Percentiles rank a stretch among this genome's conserved stretches.
Conservation (phyloP, 1,140 invertebrate species). For the Lasioglossum baleicum region DNA sequence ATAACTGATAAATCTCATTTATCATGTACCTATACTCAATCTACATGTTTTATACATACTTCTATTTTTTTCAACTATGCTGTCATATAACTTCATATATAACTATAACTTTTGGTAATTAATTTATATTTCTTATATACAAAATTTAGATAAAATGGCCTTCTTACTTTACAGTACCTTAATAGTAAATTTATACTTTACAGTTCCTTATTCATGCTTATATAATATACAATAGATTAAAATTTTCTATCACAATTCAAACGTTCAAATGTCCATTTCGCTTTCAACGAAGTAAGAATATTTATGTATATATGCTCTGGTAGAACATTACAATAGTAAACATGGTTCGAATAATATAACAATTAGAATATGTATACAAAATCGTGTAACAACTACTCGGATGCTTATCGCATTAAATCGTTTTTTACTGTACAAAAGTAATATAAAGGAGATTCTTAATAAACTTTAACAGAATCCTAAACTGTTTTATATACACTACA, state of each 20-base stretch:
- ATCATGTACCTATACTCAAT: neutral
- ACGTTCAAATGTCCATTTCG: neutral
- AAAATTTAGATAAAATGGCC: constrained; percentile 16
- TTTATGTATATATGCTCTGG: neutral
- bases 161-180: neutral
- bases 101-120: neutral
- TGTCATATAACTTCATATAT: neutral
- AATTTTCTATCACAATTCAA: constrained; percentile 29
- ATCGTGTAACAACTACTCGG: no score
- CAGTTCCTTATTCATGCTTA: neutral
- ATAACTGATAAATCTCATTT: neutral
- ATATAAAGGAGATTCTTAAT: neutral
- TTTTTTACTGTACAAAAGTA: neutral
- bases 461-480: neutral
- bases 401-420: neutral
- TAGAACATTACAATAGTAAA: neutral
- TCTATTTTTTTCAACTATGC: neutral
- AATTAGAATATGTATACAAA: constrained; percentile 3
- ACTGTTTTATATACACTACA: neutral
- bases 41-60: neutral
- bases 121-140: neutral
- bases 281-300: no score
- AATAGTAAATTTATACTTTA: neutral
- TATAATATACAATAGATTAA: neutral
- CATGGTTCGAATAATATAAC: neutral